Conservation (phyloP, 2,888 invertebrate species). For the Onchidella celtica region DNA sequence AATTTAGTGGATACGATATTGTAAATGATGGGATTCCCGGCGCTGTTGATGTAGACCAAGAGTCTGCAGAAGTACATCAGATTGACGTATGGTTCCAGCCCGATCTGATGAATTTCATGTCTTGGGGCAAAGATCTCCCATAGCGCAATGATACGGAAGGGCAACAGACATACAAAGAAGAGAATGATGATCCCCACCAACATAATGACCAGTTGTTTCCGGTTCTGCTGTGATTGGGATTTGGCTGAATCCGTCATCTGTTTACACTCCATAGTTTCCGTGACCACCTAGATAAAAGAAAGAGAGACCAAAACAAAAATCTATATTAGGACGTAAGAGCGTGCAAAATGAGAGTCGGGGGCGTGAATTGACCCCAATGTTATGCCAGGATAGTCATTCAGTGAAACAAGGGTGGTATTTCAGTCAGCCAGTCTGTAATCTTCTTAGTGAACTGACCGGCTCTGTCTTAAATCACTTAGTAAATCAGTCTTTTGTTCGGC, state of each 20-base stretch:
- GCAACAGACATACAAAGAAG: conserved; percentile 93
- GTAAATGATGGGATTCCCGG: conserved; percentile 94
- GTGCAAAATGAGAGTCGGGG: too few relatives aligned
- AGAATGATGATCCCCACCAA: conserved; percentile 83
- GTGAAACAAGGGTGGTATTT: too few relatives aligned
- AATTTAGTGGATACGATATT: conserved; percentile 54
- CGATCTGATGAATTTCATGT: conserved; percentile 85
- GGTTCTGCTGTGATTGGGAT: conserved; percentile 52
- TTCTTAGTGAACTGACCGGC: too few relatives aligned
- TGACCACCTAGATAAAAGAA: conserved; percentile 34
- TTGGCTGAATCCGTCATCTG: conserved; percentile 56
- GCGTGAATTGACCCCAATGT: too few relatives aligned
- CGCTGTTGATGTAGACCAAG: conserved; percentile 93
- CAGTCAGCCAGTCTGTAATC: too few relatives aligned
- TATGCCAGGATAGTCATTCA: too few relatives aligned
- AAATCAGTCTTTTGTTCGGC: too few relatives aligned
- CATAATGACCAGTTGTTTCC: conserved; percentile 71
- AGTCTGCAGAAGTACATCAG: conserved; percentile 90
- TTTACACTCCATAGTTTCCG: conserved; percentile 52
- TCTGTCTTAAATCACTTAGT: too few relatives aligned
- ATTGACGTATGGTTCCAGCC: conserved; percentile 90
- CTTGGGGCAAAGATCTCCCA: conserved; percentile 89
- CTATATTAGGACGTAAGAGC: too few relatives aligned
- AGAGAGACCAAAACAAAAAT: too few relatives aligned
- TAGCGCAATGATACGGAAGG: conserved; percentile 92